A percentile compares a stretch with the other conserved stretches of the same genome.
Evolutionary conservation across 1,140 invertebrate genomes (phyloP).

Genomic region (Drosophila auraria): DNA sequence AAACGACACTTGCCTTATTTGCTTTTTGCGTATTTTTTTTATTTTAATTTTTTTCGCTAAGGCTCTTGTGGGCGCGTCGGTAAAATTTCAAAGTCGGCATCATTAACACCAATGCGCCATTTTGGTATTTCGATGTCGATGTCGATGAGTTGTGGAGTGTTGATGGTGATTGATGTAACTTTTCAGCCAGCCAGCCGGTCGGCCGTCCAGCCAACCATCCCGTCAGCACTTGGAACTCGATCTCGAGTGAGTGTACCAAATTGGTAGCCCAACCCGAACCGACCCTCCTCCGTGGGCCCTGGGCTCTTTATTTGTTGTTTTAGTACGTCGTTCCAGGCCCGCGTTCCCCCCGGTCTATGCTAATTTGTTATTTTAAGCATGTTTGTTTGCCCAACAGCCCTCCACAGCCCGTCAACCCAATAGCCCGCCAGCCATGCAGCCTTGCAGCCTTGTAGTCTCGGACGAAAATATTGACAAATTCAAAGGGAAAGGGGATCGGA

Average conservation of each 20-base stretch:
- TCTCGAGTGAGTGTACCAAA: constrained; percentile 62
- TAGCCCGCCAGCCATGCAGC: not conserved
- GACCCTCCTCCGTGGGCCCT: constrained; percentile 7
- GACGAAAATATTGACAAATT: constrained; percentile 76
- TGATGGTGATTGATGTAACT: constrained; percentile 75
- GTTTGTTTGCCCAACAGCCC: constrained; percentile 69
- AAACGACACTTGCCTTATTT: constrained; percentile 77
- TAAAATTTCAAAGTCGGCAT: constrained; percentile 81
- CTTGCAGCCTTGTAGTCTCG: constrained; percentile 30
- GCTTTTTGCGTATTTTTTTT: constrained; percentile 39
- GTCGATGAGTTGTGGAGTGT: constrained; percentile 49
- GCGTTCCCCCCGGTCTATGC: constrained; percentile 62
- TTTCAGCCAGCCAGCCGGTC: constrained; percentile 32
- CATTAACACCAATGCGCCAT: constrained; percentile 79
- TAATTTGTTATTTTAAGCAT: constrained; percentile 84
- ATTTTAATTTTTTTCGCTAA: constrained; percentile 11
- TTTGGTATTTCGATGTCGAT: constrained; percentile 60
- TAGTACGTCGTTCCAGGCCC: constrained; percentile 32
- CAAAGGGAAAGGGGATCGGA: constrained; percentile 34
- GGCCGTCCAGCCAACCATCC: constrained; percentile 25
- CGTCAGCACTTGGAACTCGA: constrained; percentile 40
- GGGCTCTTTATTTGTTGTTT: constrained; percentile 55
- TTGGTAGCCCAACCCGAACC: constrained; percentile 44
- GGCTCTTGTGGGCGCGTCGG: constrained; percentile 73
- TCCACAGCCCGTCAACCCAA: not conserved